Conservation (phyloP, 2,113 vertebrate genomes). For the Peucedramus taeniatus region DNA sequence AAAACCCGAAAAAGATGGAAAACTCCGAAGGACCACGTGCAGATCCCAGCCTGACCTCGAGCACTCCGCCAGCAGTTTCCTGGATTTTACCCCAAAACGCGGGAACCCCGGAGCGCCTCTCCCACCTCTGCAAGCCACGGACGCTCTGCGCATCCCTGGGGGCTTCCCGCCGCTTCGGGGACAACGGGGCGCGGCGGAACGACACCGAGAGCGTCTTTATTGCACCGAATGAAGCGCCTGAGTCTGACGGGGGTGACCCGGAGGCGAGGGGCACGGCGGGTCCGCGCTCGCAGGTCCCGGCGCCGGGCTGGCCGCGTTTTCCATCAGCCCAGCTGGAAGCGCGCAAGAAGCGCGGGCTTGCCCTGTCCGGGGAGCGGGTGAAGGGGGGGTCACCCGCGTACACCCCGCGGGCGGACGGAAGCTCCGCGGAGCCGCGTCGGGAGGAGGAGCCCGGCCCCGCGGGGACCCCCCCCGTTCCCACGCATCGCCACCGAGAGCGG, state of each 20-base stretch:
- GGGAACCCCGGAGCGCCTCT: neutral
- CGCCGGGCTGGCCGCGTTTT: neutral
- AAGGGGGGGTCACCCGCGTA: neutral
- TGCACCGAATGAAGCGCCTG: rapidly evolving
- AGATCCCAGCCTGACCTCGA: neutral
- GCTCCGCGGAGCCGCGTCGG: neutral
- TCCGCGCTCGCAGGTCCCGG: neutral
- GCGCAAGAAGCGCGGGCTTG: neutral
- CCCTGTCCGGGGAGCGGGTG: neutral
- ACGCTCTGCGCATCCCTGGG: neutral
- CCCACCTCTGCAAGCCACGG: neutral
- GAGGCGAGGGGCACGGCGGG: neutral
- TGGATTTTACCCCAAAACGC: neutral
- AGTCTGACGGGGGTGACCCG: neutral
- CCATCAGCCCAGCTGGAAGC: no score
- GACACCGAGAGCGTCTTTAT: neutral
- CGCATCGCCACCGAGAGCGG: neutral
- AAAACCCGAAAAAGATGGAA: rapidly evolving
- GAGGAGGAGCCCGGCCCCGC: neutral
- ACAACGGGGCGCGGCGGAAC: neutral
- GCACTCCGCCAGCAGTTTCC: neutral
- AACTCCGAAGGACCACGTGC: neutral
- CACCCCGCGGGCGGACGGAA: neutral
- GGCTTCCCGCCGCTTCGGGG: rapidly evolving
- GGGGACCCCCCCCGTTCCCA: neutral